Evolutionary conservation across 1,140 invertebrate species (phyloP).

Genomic region (Pentalonia nigronervosa): DNA sequence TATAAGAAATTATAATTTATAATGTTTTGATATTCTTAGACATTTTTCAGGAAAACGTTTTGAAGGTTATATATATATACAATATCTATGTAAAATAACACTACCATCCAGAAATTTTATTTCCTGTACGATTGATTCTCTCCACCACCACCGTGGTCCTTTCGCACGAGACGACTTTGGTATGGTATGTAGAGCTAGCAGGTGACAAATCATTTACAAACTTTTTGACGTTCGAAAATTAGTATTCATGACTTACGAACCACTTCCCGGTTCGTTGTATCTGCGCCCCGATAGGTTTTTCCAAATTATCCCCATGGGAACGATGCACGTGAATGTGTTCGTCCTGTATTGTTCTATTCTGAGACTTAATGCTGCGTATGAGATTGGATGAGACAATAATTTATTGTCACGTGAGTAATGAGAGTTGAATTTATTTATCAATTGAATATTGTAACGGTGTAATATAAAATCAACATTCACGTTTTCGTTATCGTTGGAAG

Average conservation of each 20-base stretch:
- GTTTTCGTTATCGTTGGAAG: neutral
- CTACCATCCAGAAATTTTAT: neutral
- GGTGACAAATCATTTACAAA: conserved; percentile 22
- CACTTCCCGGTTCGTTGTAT: neutral
- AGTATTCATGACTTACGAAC: conserved; percentile 17
- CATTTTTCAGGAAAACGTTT: too few relatives aligned
- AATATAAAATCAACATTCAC: neutral
- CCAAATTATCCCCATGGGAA: neutral
- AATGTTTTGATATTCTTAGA: neutral
- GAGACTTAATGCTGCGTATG: neutral
- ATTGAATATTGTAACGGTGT: neutral
- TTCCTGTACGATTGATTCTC: neutral
- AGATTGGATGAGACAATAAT: neutral
- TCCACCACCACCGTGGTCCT: neutral
- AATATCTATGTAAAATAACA: neutral
- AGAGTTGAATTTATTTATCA: neutral
- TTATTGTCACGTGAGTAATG: neutral
- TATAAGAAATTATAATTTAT: neutral
- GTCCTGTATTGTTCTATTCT: neutral
- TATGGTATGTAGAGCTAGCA: neutral
- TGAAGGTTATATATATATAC: too few relatives aligned
- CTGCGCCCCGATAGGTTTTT: neutral
- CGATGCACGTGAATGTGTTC: neutral
- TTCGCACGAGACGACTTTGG: neutral
- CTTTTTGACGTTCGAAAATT: neutral